phyloP scores from a whole-genome alignment of 2,888 invertebrate genomes.

The Scaeva pyrastri region DNA sequence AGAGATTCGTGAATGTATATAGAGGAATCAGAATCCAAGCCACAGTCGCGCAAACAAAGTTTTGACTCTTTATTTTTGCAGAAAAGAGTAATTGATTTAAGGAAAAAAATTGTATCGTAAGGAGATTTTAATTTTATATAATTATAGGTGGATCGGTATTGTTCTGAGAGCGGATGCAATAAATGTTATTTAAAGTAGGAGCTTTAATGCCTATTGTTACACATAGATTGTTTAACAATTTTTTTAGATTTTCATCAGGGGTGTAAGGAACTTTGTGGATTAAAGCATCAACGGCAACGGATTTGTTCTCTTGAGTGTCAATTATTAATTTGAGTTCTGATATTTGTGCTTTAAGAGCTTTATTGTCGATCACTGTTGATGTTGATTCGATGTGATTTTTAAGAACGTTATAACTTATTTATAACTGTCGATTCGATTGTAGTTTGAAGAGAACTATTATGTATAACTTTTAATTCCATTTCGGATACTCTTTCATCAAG shows the following conservation, averaged over 20 bases:
- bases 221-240: not conserved
- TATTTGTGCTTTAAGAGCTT: no score
- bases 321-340: not conserved
- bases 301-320: slow-evolving; percentile 1
- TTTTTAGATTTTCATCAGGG: not conserved
- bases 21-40: no score
- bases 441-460: not conserved
- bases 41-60: no score
- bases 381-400: no score
- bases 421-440: no score
- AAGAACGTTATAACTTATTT: no score
- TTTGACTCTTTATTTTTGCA: no score
- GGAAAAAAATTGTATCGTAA: not conserved
- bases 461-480: not conserved
- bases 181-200: not conserved
- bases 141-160: not conserved
- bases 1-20: no score
- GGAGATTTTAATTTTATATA: not conserved
- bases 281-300: not conserved
- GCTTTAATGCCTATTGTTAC: not conserved
- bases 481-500: not conserved
- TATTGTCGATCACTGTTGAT: not conserved
- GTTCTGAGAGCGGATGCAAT: no score
- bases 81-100: no score
- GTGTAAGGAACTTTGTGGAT: not conserved